Evolutionary conservation across 2,888 invertebrate genomes (phyloP).

Genomic region (Harpalus rubripes): DNA sequence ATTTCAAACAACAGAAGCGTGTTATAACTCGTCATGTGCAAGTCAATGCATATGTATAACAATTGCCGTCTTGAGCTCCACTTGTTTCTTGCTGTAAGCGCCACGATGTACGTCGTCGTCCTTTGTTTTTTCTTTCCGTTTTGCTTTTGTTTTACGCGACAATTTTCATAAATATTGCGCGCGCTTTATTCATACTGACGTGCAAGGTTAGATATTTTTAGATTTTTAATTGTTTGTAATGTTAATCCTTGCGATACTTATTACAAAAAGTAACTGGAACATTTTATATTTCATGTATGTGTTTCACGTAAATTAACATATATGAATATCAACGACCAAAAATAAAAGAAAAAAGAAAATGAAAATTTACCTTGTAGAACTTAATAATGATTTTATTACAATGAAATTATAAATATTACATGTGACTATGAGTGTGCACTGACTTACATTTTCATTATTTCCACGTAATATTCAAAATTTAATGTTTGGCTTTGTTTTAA

Average conservation of each 20-base stretch:
- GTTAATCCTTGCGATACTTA: neutral
- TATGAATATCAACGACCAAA: too few relatives aligned
- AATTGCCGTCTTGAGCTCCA: constrained; percentile 21
- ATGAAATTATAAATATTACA: too few relatives aligned
- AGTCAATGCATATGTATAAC: too few relatives aligned
- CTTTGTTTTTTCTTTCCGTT: constrained; percentile 13
- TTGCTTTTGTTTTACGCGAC: neutral
- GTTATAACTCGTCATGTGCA: too few relatives aligned
- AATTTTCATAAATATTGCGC: constrained; percentile 24
- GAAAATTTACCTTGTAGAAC: too few relatives aligned
- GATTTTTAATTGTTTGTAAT: constrained; percentile 16
- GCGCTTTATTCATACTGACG: constrained; percentile 5
- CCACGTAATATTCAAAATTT: too few relatives aligned
- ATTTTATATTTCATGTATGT: neutral
- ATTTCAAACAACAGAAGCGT: neutral
- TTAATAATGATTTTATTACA: too few relatives aligned
- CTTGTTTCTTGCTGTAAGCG: constrained; percentile 25
- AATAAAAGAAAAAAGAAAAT: too few relatives aligned
- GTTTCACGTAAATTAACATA: too few relatives aligned
- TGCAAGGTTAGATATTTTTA: constrained; percentile 39
- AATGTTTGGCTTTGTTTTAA: too few relatives aligned
- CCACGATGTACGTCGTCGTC: neutral
- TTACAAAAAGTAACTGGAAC: neutral
- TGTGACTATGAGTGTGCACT: too few relatives aligned
- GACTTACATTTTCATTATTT: too few relatives aligned